A percentile compares a stretch with the other conserved stretches of the same genome.
These are phyloP conservation scores for Hydractinia symbiolongicarpus DNA, from an alignment of 30 jellyfish, hydroid and myxozoan species.

Conservation along the genomic window DNA sequence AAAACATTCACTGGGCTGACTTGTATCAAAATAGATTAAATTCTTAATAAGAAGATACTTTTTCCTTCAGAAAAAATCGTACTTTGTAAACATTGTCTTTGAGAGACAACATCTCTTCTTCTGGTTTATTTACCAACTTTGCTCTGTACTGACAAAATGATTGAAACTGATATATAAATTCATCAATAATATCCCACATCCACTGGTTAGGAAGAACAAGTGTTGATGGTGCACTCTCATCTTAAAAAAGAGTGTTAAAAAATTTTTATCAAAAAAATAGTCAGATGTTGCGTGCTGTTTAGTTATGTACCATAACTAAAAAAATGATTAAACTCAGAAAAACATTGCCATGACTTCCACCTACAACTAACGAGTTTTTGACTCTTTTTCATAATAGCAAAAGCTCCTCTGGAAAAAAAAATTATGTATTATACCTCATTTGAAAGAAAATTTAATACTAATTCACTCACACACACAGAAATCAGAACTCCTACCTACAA, in stretches of 20 bases:
- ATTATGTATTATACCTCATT: too few relatives aligned
- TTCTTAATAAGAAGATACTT: too few relatives aligned
- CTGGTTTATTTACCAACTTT: constrained; percentile 69
- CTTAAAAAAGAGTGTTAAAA: constrained; percentile 17
- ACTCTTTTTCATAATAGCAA: too few relatives aligned
- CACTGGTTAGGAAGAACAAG: constrained; percentile 88
- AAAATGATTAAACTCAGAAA: background rate
- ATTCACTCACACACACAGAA: too few relatives aligned
- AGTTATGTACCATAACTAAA: background rate
- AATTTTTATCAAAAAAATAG: background rate
- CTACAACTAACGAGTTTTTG: too few relatives aligned
- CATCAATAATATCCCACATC: constrained; percentile 97
- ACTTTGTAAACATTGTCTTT: constrained; percentile 76
- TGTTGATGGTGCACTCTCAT: constrained; percentile 82
- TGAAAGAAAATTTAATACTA: too few relatives aligned
- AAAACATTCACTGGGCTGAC: background rate
- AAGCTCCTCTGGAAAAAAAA: too few relatives aligned
- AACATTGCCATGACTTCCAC: background rate
- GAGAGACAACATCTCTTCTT: constrained; percentile 58
- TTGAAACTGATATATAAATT: constrained; percentile 85
- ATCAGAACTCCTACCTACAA: too few relatives aligned
- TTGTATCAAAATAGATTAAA: too few relatives aligned
- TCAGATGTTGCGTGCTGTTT: background rate
- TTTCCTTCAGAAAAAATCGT: background rate
- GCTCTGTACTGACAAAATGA: constrained; percentile 81